Conservation (phyloP, 2,797 vertebrate genomes). For the Lacerta bilineata region DNA sequence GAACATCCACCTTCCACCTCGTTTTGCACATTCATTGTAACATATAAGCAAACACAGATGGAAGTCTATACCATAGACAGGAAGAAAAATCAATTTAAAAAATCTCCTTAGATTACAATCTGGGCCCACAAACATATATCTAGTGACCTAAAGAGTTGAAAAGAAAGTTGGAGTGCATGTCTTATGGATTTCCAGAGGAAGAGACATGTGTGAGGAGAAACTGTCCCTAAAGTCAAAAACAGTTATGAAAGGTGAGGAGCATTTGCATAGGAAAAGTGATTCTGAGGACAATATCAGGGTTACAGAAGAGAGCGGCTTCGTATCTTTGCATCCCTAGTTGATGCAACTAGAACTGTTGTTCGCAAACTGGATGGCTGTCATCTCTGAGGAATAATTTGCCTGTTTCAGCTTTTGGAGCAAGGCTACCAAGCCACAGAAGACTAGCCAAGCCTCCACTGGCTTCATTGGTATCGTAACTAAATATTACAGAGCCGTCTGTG, state of each 20-base stretch:
- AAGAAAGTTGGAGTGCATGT: background rate
- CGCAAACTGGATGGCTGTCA: background rate
- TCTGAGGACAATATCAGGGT: background rate
- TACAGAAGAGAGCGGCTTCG: background rate
- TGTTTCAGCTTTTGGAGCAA: background rate
- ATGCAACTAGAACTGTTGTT: background rate
- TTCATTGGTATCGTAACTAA: background rate
- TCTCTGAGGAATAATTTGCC: background rate
- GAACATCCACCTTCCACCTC: background rate
- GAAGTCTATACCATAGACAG: background rate
- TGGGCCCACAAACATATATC: background rate
- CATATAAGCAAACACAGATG: constrained; percentile 24
- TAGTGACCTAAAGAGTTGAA: background rate
- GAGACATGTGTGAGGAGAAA: background rate
- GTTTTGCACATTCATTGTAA: background rate
- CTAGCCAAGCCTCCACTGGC: background rate
- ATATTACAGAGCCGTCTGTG: background rate
- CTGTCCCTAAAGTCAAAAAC: background rate
- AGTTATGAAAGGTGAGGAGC: background rate
- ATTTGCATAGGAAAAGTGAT: background rate
- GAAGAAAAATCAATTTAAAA: background rate
- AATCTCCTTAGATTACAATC: constrained; percentile 13
- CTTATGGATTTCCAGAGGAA: background rate
- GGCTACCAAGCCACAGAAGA: background rate
- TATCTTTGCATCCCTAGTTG: background rate